Evolutionary conservation across 1,140 invertebrate genomes (phyloP).

Genomic region (Sweltsa coloradensis): DNA sequence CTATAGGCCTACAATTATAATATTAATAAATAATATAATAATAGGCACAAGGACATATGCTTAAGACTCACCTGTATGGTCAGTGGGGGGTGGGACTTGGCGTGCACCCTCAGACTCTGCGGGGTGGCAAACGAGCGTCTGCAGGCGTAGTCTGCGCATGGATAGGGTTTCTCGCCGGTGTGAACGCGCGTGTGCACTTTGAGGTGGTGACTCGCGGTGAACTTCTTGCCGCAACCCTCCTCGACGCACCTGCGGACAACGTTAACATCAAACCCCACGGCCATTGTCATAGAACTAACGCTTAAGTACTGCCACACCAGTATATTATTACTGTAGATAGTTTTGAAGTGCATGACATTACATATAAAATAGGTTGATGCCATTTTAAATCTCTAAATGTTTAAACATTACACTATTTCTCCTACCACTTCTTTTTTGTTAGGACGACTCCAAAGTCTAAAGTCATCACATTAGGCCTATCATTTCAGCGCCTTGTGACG

Average conservation of each 20-base stretch:
- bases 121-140: conserved; percentile 65
- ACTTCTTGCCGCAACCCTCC: conserved; percentile 79
- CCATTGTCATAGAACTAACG: background rate
- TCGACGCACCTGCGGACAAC: conserved; percentile 51
- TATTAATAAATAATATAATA: background rate
- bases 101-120: conserved; percentile 68
- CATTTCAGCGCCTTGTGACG: no score
- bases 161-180: conserved; percentile 64
- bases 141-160: conserved; percentile 57
- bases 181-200: conserved; percentile 73
- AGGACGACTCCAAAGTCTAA: no score
- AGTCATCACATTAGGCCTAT: no score
- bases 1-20: background rate
- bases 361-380: no score
- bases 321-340: no score
- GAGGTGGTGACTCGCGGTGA: conserved; percentile 86
- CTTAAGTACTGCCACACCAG: conserved; percentile 4
- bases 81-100: conserved; percentile 42
- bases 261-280: conserved; percentile 7
- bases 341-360: no score
- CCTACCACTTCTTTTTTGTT: no score
- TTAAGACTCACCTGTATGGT: conserved; percentile 27
- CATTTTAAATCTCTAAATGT: no score
- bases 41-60: conserved; percentile 14
- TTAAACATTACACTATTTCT: no score